These are phyloP conservation scores for Eupithecia vulgata DNA, from an alignment of 2,888 invertebrate genomes.

Conservation along the genomic window DNA sequence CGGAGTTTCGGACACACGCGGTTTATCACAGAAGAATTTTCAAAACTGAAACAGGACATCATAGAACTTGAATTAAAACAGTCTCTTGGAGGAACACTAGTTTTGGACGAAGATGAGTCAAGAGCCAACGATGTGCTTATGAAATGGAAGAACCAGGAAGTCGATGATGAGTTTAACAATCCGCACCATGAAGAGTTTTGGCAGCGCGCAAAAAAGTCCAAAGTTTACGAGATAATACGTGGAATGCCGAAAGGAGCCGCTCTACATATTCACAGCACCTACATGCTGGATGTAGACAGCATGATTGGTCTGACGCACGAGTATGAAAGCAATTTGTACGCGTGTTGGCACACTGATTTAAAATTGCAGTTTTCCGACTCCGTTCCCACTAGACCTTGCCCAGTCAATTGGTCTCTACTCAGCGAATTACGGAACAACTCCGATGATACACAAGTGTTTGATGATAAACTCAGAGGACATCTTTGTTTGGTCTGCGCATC, in stretches of 20 bases:
- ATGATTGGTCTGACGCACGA: constrained; percentile 86
- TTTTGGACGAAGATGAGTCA: constrained; percentile 75
- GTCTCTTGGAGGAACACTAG: constrained; percentile 78
- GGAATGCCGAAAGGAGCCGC: constrained; percentile 90
- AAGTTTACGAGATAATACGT: constrained; percentile 86
- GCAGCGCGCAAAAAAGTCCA: constrained; percentile 83
- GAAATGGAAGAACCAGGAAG: constrained; percentile 81
- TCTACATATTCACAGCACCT: constrained; percentile 87
- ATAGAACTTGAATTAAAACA: constrained; percentile 71
- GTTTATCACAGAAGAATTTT: constrained; percentile 52
- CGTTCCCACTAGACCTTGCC: constrained; percentile 64
- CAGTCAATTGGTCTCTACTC: constrained; percentile 77
- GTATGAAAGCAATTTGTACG: constrained; percentile 85
- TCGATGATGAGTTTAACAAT: constrained; percentile 74
- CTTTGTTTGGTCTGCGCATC: constrained; percentile 82
- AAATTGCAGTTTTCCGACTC: constrained; percentile 67
- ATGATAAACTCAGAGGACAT: constrained; percentile 77
- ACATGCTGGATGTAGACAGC: constrained; percentile 84
- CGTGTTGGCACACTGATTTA: constrained; percentile 69
- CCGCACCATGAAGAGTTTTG: constrained; percentile 85
- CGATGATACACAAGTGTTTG: constrained; percentile 74
- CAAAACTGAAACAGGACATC: constrained; percentile 52
- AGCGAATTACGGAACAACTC: constrained; percentile 74
- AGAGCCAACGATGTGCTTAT: constrained; percentile 84
- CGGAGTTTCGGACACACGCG: constrained; percentile 39